These are phyloP conservation scores for Esox niger DNA, from an alignment of 2,113 vertebrate species.

Conservation along the genomic window DNA sequence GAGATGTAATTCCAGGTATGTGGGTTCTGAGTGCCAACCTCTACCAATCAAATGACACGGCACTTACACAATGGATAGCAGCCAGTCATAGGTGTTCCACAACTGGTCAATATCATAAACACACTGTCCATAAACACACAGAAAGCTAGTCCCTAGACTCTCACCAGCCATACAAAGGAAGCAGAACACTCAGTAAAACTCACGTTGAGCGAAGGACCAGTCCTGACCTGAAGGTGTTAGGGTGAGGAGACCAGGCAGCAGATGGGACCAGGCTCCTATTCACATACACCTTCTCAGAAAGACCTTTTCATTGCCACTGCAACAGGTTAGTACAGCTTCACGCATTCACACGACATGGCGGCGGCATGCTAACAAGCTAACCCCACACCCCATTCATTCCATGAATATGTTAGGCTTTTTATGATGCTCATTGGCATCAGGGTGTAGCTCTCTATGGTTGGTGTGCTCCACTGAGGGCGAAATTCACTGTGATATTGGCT, in stretches of 20 bases:
- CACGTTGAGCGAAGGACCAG: slow-evolving; percentile 19
- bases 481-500: slow-evolving; percentile 19
- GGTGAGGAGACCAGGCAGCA: slow-evolving; percentile 45
- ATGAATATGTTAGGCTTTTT: no score
- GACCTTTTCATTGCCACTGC: not conserved
- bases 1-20: no score
- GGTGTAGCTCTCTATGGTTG: not conserved
- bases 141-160: slow-evolving; percentile 42
- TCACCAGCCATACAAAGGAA: slow-evolving; percentile 36
- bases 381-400: no score
- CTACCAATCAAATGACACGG: no score
- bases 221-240: slow-evolving; percentile 24
- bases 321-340: not conserved
- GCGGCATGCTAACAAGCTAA: no score
- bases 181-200: slow-evolving; percentile 42
- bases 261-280: not conserved
- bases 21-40: no score
- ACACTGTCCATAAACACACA: not conserved
- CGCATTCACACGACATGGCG: not conserved
- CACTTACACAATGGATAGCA: no score
- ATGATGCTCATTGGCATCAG: no score
- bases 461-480: not conserved
- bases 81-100: no score
- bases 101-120: not conserved
- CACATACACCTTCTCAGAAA: not conserved